These are phyloP conservation scores for Notolepis coatsorum DNA, from an alignment of 2,797 vertebrate species.

Conservation along the genomic window DNA sequence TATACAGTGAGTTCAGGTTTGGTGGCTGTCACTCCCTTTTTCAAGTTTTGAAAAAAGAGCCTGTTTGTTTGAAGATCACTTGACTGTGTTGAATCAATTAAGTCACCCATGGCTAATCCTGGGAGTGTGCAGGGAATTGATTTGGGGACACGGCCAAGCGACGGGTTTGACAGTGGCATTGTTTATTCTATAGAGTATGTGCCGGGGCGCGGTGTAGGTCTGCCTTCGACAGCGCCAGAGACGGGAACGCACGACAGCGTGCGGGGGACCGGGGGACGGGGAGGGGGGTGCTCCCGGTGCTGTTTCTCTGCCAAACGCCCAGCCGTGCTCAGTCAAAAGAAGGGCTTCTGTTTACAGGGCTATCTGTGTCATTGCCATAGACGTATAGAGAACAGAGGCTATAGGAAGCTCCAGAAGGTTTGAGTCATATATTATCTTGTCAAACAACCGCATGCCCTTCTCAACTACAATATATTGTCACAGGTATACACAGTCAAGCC, in stretches of 20 bases:
- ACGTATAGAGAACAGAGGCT: not conserved
- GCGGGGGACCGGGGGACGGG: too few relatives aligned
- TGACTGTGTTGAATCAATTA: slow-evolving; percentile 77
- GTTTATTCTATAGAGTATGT: slow-evolving; percentile 65
- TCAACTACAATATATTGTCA: not conserved
- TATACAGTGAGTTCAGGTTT: slow-evolving; percentile 72
- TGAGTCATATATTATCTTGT: not conserved
- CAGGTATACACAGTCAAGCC: not conserved
- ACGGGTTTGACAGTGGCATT: slow-evolving; percentile 66
- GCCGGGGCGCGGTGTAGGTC: slow-evolving; percentile 58
- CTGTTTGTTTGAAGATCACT: slow-evolving; percentile 76
- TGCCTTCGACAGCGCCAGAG: slow-evolving; percentile 23
- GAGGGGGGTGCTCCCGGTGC: not conserved
- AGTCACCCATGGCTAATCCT: slow-evolving; percentile 75
- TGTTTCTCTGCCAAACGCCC: not conserved
- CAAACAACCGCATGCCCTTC: not conserved
- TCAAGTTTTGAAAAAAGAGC: slow-evolving; percentile 65
- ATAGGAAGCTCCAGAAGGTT: too few relatives aligned
- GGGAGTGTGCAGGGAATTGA: slow-evolving; percentile 73
- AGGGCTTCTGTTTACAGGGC: not conserved
- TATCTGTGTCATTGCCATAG: not conserved
- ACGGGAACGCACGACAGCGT: slow-evolving; percentile 2
- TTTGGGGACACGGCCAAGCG: slow-evolving; percentile 64
- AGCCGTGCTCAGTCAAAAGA: not conserved
- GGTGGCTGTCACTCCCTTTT: slow-evolving; percentile 69